Evolutionary conservation across 2,113 vertebrate species (phyloP).

Genomic region (Eulacestoma nigropectus): DNA sequence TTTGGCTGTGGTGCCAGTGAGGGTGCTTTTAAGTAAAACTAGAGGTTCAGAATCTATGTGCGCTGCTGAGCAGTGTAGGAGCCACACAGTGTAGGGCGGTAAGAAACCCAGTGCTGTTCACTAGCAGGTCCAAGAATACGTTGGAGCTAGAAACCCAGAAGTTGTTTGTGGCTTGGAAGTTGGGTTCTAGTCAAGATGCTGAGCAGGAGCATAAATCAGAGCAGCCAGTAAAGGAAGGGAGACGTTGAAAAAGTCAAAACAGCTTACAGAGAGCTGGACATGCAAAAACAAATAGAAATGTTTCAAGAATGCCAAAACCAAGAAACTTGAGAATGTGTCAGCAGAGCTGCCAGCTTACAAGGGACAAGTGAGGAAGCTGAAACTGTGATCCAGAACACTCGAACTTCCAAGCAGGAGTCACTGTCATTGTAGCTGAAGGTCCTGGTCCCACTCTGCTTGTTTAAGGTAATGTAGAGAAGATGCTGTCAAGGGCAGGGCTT

Average conservation of each 20-base stretch:
- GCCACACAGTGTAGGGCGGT: not conserved
- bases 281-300: not conserved
- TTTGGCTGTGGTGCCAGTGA: not conserved
- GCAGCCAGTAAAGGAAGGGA: not conserved
- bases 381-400: not conserved
- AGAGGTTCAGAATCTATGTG: not conserved
- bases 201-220: not conserved
- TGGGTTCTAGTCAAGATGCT: not conserved
- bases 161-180: not conserved
- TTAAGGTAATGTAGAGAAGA: not conserved
- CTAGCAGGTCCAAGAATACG: not conserved
- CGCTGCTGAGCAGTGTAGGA: not conserved
- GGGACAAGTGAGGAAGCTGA: not conserved
- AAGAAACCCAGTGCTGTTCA: not conserved
- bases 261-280: not conserved
- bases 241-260: not conserved
- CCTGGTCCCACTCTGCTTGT: not conserved
- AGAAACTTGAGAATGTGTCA: conserved; percentile 14
- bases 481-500: not conserved
- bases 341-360: not conserved
- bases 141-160: not conserved
- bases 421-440: not conserved
- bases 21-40: not conserved
- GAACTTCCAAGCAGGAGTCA: not conserved
- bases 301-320: conserved; percentile 3